Base-by-base conservation (phyloP, 2,113 vertebrate genomes). In the Tetraodon nigroviridis region DNA sequence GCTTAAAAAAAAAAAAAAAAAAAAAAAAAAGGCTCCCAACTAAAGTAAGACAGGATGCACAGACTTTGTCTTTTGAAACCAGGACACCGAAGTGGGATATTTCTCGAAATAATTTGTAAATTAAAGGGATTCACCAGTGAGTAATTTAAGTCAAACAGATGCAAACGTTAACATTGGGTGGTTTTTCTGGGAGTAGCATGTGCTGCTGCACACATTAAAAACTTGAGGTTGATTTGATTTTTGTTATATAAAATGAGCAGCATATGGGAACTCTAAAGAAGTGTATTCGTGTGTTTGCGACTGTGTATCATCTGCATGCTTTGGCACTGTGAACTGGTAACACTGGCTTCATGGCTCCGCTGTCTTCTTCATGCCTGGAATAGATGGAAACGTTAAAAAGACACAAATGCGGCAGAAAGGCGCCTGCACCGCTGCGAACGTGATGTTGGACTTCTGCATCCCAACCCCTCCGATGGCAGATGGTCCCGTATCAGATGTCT, bases 1-100 rank as follows among this genome's bases (percentile, higher is more conserved):
- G 7, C 66, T 77, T 53, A 79, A 73, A 84, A 89, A 82, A 71
- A 81, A 66, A 60, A 79, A 72, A 71, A 81, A 66, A 60, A 79
- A 72, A 60, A 83, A 89, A 82, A 71, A 81, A 66, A 62, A 29
- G 61, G 64, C 58, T 37, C 32, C 3, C 32, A 37, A 64, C 16
- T n/a, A 46, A 46, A n/a, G 5, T 7, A 45, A 46, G 15, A n/a
- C 13, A 14, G 2, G 42, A n/a, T 45, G 14, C 3, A 16, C 17
- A 15, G 17, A 46, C n/a, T 13, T 15, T 17, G 44, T 11, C 44
- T 16, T 46, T 46, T 7, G 1, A 46, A n/a, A 46, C 44, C 13
- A 2, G 11, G 44, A 46, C 44, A 17, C 17, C 2, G n/a, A n/a
- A n/a, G n/a, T 46, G n/a, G n/a, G n/a, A 46, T n/a, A 46, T n/a